Percentiles rank a stretch among this genome's conserved stretches.
Evolutionary conservation across 1,140 invertebrate species (phyloP).

Genomic region (Periplaneta americana): DNA sequence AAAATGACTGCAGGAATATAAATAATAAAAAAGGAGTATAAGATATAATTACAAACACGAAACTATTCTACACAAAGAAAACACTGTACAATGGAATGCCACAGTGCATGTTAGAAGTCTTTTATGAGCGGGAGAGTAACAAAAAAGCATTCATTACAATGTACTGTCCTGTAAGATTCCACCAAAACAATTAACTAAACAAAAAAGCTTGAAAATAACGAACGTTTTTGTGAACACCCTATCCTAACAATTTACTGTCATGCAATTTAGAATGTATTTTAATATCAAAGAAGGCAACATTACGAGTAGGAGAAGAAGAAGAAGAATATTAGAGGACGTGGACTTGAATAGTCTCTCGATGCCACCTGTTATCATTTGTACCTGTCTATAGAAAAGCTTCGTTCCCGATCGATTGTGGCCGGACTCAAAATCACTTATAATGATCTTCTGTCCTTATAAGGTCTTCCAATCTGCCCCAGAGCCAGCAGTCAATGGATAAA

Average conservation of each 20-base stretch:
- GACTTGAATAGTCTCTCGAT: background rate
- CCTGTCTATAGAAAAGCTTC: background rate
- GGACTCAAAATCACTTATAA: background rate
- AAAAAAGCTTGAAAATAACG: too few species aligned
- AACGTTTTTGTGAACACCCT: background rate
- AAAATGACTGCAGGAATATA: too few species aligned
- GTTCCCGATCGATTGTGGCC: too few species aligned
- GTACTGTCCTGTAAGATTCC: background rate
- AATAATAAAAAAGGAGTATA: too few species aligned
- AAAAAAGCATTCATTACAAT: background rate
- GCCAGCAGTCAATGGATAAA: background rate
- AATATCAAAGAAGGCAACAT: background rate
- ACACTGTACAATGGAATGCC: background rate
- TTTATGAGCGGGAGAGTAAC: too few species aligned
- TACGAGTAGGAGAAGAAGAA: background rate
- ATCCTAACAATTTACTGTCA: background rate
- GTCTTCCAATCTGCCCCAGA: background rate
- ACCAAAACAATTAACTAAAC: background rate
- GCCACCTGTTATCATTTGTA: background rate
- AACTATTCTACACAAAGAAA: too few species aligned
- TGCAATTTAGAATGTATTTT: background rate
- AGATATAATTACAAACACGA: too few species aligned
- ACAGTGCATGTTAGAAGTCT: background rate
- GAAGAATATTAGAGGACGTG: background rate
- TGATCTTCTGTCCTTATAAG: background rate